Base-by-base conservation (phyloP, 2,888 invertebrate species). In the Orchesellides sinensis region DNA sequence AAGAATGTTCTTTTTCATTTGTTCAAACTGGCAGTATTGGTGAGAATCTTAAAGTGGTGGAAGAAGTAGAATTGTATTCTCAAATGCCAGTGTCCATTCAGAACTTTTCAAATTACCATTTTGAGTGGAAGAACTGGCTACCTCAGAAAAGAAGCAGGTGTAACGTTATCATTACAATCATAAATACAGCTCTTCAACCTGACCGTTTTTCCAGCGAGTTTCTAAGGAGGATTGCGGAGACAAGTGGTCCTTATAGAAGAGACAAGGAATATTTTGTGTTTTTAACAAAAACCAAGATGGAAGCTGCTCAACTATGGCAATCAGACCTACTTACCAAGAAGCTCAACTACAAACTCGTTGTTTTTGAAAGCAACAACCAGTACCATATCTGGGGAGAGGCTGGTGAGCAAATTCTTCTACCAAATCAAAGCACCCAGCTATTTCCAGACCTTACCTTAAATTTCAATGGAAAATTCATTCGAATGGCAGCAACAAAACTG, bases 201-300 rank as follows among this genome's bases (percentile, higher is more conserved):
- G 40, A 23, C 3, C 1, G 6, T 54, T 54, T 23, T 54, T 54
- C 25, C 5, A 54, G 2, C 21, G 2, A 23, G 14, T 54, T 54
- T n/a, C 54, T 23, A 12, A 23, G 12, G 54, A 56, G 1, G 1
- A 23, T 54, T 54, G 5, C 54, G 12, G 6, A 25, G 54, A n/a
- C n/a, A n/a, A n/a, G n/a, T n/a, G n/a, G n/a, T n/a, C 54, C 54
- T 2, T 14, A 54, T 14, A 54, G 59, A 29, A 59, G 59, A 32
- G 59, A 59, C 29, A 32, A 27, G 14, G 59, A 59, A 8, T 59
- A 29, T 32, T 59, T 59, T 10, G 29, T 49, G 4, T 49, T 59
- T 27, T 59, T 59, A 3, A n/a, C 32, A 5, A 29, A 1, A n/a
- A 59, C 3, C 1, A 6, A 59, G 1, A n/a, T 3, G n/a, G 17